Evolutionary conservation across 2,797 vertebrate species (phyloP), one percentile per base, ranked within the genome.

Genomic region (Falco concolor): DNA sequence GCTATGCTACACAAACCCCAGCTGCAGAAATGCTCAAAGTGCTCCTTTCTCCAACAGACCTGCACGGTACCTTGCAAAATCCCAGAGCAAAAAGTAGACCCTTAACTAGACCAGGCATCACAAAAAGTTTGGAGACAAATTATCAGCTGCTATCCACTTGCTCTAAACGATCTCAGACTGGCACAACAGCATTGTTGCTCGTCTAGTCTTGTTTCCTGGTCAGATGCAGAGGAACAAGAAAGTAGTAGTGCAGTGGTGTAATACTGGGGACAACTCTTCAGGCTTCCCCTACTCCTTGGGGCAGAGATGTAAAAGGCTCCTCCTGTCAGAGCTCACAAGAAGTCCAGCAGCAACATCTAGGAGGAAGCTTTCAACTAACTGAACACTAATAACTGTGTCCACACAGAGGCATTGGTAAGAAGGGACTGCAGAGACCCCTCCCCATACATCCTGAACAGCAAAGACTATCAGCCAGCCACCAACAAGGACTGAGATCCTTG

Each of bases 211-310:
- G 38, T 63, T 65, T 63, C 27, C 49, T 30, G 4, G 27, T 52
- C 44, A 73, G 56, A 45, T 50, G 23, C 17, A 70, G 36, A 82
- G 68, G 16, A 87, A 68, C 4, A 85, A 80, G 20, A 67, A 69
- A 16, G 12, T 4, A 59, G 44, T 3, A 63, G 4, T 0, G 2
- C 15, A 28, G 24, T n/a, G 22, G 15, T 0, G 0, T 0, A 40
- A 34, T 40, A 59, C 38, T 40, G 59, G n/a, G 38, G 18, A 74
- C 5, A 76, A 52, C 2, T 8, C 11, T 67, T 74, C 32, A 27
- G 12, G 10, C 21, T 85, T 78, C 34, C 5, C 11, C 14, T 47
- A 1, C 12, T 72, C 17, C 12, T 6, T n/a, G 30, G 56, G 23
- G 14, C 11, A 70, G 38, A 82, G 61, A 24, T 42, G 32, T 24